Evolutionary conservation across 2,797 vertebrate species (phyloP), one percentile per base, ranked within the genome.

Genomic region (Meda fulgida): DNA sequence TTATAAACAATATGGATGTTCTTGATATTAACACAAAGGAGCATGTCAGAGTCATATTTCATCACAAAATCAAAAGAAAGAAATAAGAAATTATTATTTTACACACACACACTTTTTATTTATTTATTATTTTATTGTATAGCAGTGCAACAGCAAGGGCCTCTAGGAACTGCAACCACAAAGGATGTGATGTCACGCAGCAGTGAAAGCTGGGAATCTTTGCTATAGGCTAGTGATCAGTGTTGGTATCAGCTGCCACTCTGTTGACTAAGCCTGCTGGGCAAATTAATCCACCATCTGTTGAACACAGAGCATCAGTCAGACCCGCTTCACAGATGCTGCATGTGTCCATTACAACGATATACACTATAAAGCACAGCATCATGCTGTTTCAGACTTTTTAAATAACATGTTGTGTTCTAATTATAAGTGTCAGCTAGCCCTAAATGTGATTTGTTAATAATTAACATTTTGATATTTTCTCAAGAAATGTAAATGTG

Each of bases 251-350:
- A 77, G 29, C 29, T 73, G 36, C 51, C 40, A 63, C 26, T 80
- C 66, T 60, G 51, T 82, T 67, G 80, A 88, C 82, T 86, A 80
- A 88, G 82, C 76, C 81, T 48, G 71, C 75, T 60, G 78, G 26
- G 85, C 73, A 86, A 83, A 63, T 80, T 89, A 89, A 88, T 87
- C 87, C 85, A 72, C 89, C 80, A 89, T 88, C 89, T 90, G 90
- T 85, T 91, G 85, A 90, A 76, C 58, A 78, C 83, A n/a, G 63
- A 87, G 87, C 80, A 82, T 73, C 43, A 86, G 83, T 83, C 83
- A 46, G 48, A 53, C 40, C 19, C 31, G 9, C 66, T 19, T 85
- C 63, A 67, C 79, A 86, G 82, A 84, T 87, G 87, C 77, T 73
- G 31, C 9, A 19, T 40, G 26, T 14, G 60, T 72, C 43, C 19